Base-by-base conservation (phyloP, 2,797 vertebrate genomes). In the Amblyopsis hoosieri region DNA sequence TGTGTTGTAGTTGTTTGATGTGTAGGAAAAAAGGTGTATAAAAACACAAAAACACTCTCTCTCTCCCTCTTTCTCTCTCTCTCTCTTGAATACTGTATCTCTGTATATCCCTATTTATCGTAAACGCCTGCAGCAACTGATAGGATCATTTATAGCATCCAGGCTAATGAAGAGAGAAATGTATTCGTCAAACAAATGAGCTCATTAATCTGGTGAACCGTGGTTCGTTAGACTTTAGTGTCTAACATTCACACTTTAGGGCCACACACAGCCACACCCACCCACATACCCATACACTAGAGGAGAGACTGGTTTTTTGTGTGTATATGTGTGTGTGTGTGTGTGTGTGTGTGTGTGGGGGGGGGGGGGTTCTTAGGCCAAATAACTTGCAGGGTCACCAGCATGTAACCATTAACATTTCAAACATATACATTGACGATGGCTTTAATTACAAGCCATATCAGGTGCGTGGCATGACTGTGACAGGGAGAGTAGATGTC, bases 91-190 rank as follows among this genome's bases (percentile, higher is more conserved):
- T 42, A 11, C 45, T 68, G 74, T 61, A 14, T 31, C 57, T 64
- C 64, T 56, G 23, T 48, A 31, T 59, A 46, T 68, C 60, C 67
- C 46, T 63, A 31, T 71, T 60, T 66, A 57, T 51, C 54, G 54
- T 33, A 55, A 54, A 71, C 48, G 64, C 80, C 64, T 45, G 15
- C 54, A 64, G 73, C 63, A 1, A 49, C 60, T 77, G 61, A 75
- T 56, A 53, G 31, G 76, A 76, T 79, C 57, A 79, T 86, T 81
- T 76, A 70, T 69, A 64, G 59, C 67, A 67, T 62, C 57, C 59
- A 55, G 48, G 15, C 60, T 84, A 82, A 81, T 84, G 71, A 72
- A 75, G 62, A 73, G 62, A 72, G 64, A 73, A 68, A 74, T 69
- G 37, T 74, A 68, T 67, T 65, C 55, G 59, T 84, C 60, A 67